Percentiles rank a stretch among this genome's conserved stretches.
Conservation (phyloP, 2,797 vertebrate species). For the Antrozous pallidus region DNA sequence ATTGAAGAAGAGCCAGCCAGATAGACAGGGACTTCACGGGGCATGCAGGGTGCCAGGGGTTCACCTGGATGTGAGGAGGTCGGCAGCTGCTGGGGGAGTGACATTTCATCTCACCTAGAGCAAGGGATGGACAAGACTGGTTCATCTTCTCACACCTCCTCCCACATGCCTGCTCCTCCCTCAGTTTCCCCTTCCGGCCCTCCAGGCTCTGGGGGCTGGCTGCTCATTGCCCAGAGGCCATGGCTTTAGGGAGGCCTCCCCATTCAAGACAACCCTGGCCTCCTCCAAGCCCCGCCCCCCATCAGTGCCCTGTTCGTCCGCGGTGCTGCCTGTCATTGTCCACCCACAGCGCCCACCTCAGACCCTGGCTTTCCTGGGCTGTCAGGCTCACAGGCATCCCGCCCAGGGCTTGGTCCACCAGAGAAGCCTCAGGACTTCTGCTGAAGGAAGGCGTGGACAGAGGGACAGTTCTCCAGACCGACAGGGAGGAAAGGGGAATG, state of each 20-base stretch:
- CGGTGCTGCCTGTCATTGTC: rapidly evolving
- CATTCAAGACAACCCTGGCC: not conserved
- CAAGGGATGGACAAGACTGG: not conserved
- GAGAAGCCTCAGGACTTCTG: conserved; percentile 9
- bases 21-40: not conserved
- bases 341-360: too few species aligned
- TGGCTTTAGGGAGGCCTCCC: not conserved
- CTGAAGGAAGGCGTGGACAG: conserved; percentile 22
- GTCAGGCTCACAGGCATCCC: not conserved
- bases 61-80: rapidly evolving
- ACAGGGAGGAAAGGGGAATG: not conserved
- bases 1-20: not conserved
- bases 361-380: not conserved
- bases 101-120: not conserved
- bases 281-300: not conserved
- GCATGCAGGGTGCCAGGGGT: not conserved
- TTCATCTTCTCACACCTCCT: not conserved
- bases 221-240: not conserved
- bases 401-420: not conserved
- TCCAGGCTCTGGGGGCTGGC: not conserved
- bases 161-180: not conserved
- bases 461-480: not conserved
- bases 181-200: not conserved
- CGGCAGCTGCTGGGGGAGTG: not conserved
- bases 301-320: not conserved